Evolutionary conservation across 2,888 invertebrate genomes (phyloP).

Genomic region (Sinopyrophorus schimmeli): DNA sequence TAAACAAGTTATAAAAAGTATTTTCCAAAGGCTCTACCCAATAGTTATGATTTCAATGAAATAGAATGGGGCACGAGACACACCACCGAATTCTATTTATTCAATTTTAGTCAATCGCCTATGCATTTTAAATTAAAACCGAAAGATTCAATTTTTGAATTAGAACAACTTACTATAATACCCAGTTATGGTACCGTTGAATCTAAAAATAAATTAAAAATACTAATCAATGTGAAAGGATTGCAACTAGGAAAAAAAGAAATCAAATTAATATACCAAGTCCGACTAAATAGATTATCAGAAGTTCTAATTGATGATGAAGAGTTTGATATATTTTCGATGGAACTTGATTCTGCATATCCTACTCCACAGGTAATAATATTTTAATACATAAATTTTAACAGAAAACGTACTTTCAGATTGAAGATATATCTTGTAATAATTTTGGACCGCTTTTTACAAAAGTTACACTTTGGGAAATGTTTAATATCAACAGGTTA

Average conservation of each 20-base stretch:
- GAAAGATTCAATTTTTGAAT: slow-evolving; percentile 13
- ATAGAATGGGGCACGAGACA: slow-evolving; percentile 42
- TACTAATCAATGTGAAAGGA: slow-evolving; percentile 45
- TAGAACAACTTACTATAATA: slow-evolving; percentile 24
- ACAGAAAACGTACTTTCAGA: slow-evolving; percentile 40
- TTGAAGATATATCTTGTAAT: slow-evolving; percentile 49
- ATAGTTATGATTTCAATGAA: slow-evolving; percentile 47
- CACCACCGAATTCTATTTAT: slow-evolving; percentile 47
- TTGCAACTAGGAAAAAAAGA: slow-evolving; percentile 45
- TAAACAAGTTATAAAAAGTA: neutral
- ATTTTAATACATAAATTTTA: neutral
- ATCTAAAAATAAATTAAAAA: slow-evolving; percentile 42
- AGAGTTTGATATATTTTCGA: slow-evolving; percentile 40
- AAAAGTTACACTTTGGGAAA: slow-evolving; percentile 53
- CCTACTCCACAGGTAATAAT: slow-evolving; percentile 49
- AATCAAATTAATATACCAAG: slow-evolving; percentile 47
- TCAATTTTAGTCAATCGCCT: slow-evolving; percentile 53
- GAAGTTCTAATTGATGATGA: slow-evolving; percentile 32
- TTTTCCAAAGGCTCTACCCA: slow-evolving; percentile 50
- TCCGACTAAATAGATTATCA: slow-evolving; percentile 40
- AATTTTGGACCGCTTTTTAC: slow-evolving; percentile 47
- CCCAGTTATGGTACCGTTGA: slow-evolving; percentile 39
- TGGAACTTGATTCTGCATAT: slow-evolving; percentile 47
- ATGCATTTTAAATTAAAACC: slow-evolving; percentile 48
- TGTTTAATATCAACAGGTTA: slow-evolving; percentile 53